Conservation (phyloP, 2,797 vertebrate species). For the Clarias pachynema region DNA sequence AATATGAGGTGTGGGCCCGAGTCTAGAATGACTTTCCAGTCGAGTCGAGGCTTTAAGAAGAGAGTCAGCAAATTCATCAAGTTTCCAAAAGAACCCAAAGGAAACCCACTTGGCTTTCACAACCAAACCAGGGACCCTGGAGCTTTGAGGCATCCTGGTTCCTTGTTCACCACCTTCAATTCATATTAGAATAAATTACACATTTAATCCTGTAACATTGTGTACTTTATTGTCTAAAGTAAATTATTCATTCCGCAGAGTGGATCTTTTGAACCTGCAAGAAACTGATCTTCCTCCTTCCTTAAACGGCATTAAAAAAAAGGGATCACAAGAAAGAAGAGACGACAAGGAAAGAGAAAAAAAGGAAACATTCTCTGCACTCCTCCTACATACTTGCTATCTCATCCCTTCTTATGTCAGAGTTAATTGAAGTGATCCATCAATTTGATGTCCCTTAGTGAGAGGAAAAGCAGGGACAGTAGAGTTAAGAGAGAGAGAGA, state of each 20-base stretch:
- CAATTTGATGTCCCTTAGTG: slow-evolving; percentile 63
- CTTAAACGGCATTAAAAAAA: background rate
- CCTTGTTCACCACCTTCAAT: background rate
- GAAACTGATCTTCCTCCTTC: background rate
- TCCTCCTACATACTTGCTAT: slow-evolving; percentile 47
- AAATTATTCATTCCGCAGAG: background rate
- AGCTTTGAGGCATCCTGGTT: background rate
- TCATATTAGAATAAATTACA: background rate
- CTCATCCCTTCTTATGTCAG: slow-evolving; percentile 61
- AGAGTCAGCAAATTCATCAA: background rate
- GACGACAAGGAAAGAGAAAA: background rate
- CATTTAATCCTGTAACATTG: background rate
- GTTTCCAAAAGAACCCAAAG: background rate
- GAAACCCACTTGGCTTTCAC: background rate
- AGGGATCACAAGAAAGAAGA: background rate
- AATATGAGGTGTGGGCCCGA: no score
- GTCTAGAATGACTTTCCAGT: no score
- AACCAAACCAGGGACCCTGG: background rate
- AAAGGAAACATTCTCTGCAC: slow-evolving; percentile 27
- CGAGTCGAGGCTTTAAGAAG: no score
- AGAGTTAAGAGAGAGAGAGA: slow-evolving; percentile 7
- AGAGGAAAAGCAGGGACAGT: slow-evolving; percentile 53
- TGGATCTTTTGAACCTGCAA: background rate
- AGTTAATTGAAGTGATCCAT: slow-evolving; percentile 77
- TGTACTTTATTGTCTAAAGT: background rate